phyloP scores from a whole-genome alignment of 2,888 invertebrate species.

The Chrysolina haemoptera region DNA sequence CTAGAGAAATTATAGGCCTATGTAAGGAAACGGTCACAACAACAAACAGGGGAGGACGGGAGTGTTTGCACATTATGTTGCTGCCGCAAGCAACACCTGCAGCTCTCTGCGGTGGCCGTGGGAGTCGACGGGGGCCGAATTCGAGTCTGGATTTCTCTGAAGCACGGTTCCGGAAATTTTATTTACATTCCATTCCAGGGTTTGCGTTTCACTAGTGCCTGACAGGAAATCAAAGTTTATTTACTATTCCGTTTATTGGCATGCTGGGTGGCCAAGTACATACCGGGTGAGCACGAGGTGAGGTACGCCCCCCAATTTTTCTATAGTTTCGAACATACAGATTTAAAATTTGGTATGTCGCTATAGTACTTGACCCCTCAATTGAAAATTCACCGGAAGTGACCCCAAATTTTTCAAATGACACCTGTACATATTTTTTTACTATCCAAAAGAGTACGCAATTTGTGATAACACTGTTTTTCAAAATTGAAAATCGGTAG shows the following conservation, averaged over 20 bases:
- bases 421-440: too few relatives aligned
- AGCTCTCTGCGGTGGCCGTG: constrained; percentile 39
- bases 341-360: too few relatives aligned
- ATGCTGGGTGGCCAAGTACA: neutral
- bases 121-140: neutral
- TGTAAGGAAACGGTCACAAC: constrained; percentile 36
- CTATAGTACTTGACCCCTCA: too few relatives aligned
- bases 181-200: constrained; percentile 5
- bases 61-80: constrained; percentile 61
- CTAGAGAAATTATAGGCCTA: constrained; percentile 23
- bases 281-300: too few relatives aligned
- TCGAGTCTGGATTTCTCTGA: neutral
- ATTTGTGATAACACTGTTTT: too few relatives aligned
- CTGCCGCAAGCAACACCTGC: constrained; percentile 60
- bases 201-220: neutral
- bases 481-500: too few relatives aligned
- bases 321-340: too few relatives aligned
- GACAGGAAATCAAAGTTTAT: neutral
- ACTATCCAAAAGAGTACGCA: too few relatives aligned
- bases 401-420: too few relatives aligned
- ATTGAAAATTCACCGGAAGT: too few relatives aligned
- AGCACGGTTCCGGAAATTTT: neutral
- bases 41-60: constrained; percentile 27
- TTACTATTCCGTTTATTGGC: neutral
- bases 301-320: too few relatives aligned